Base-by-base conservation (phyloP, 2,797 vertebrate genomes). In the Pipistrellus nathusii region DNA sequence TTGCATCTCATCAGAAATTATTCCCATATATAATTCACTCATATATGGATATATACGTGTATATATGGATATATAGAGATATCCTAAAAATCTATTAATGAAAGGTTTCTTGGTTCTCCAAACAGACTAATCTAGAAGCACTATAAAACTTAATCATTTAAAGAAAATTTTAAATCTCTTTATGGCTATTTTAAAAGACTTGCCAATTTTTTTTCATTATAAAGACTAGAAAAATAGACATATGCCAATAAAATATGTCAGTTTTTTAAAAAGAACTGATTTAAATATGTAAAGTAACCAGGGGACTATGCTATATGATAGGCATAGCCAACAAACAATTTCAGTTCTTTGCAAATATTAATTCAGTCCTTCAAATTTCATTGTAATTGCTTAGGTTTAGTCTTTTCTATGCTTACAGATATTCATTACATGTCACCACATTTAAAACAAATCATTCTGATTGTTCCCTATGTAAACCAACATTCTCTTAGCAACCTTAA, bases 101-200 rank as follows among this genome's bases (percentile, higher is more conserved):
- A 88, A 85, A 84, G 30, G 21, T 68, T 73, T 72, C 72, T 83
- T 82, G 20, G n/a, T 41, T 8, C 62, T 46, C 64, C 64, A 66
- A 66, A 62, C 17, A 48, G 25, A 62, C 55, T 73, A 91, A 88
- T 85, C 32, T 88, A 68, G 32, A 87, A 91, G 21, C 32, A 93
- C 46, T 59, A 87, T 87, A 94, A 89, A 94, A 85, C 13, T 82
- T 53, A 71, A 88, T 14, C 17, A 21, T 64, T 86, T 86, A 51
- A 89, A 85, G 72, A 95, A 93, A 85, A 94, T 77, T 82, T 77
- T 82, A 88, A 83, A 35, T 72, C 17, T 17, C 35, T 69, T 85
- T 83, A 86, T 78, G 57, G 41, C 35, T 85, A 93, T 82, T 77
- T 90, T 92, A 59, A 89, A 91, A 89, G 30, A 92, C 9, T 85